A percentile compares a stretch with the other conserved stretches of the same genome.
Conservation (phyloP, 2,888 invertebrate species). For the Smittia sp. region DNA sequence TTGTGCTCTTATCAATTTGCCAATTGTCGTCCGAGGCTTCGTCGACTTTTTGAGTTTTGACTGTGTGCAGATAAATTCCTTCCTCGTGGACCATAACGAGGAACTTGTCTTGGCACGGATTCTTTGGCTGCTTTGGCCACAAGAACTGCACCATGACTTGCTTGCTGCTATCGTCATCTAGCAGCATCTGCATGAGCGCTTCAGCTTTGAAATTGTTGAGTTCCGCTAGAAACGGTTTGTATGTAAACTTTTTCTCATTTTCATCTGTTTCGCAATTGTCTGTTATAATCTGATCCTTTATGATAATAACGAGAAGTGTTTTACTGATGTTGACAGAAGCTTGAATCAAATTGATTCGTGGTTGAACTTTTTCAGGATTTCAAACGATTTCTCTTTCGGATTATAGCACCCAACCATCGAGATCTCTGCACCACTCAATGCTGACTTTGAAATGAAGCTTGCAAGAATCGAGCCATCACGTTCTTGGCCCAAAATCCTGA, state of each 20-base stretch:
- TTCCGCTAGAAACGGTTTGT: slow-evolving; percentile 65
- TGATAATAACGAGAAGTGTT: slow-evolving; percentile 66
- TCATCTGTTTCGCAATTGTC: slow-evolving; percentile 48
- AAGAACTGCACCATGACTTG: slow-evolving; percentile 77
- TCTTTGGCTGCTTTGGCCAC: slow-evolving; percentile 50
- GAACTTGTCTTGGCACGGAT: slow-evolving; percentile 61
- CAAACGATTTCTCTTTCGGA: slow-evolving; percentile 59
- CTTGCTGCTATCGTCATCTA: slow-evolving; percentile 58
- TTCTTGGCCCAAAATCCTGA: slow-evolving; percentile 79
- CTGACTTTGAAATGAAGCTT: slow-evolving; percentile 61
- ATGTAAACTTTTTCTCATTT: slow-evolving; percentile 54
- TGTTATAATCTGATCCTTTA: slow-evolving; percentile 56
- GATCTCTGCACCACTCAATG: slow-evolving; percentile 50
- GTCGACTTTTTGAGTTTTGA: slow-evolving; percentile 54
- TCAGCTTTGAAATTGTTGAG: slow-evolving; percentile 52
- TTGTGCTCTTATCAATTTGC: slow-evolving; percentile 58
- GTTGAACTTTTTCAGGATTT: slow-evolving; percentile 62
- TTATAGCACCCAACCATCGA: slow-evolving; percentile 62
- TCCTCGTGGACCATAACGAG: slow-evolving; percentile 74
- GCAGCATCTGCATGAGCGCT: slow-evolving; percentile 48
- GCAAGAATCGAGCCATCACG: slow-evolving; percentile 71
- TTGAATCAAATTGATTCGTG: slow-evolving; percentile 69
- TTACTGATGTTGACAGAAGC: slow-evolving; percentile 71
- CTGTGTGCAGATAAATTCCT: slow-evolving; percentile 50
- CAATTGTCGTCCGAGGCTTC: slow-evolving; percentile 54